Conservation (phyloP, 2,888 invertebrate species). For the Choreutis nemorana region DNA sequence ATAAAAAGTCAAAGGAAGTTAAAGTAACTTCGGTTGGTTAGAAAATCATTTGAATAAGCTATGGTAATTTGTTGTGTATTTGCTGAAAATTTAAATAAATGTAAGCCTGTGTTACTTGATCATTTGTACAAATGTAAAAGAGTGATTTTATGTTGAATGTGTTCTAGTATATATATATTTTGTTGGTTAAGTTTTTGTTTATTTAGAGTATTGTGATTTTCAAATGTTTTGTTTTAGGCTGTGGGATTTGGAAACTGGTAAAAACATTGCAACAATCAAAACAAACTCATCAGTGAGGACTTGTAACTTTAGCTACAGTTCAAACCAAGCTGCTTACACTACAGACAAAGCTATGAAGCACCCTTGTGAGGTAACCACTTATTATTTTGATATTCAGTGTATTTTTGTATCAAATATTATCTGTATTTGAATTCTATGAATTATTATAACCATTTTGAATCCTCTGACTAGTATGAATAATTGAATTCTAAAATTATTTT, state of each 20-base stretch:
- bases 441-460: too few species aligned
- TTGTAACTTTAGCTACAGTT: constrained; percentile 91
- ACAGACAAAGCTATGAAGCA: constrained; percentile 94
- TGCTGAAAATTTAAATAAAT: too few species aligned
- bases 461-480: too few species aligned
- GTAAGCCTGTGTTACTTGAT: too few species aligned
- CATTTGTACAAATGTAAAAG: background rate
- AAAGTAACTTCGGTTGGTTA: too few species aligned
- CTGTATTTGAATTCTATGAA: background rate
- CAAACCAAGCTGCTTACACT: constrained; percentile 90
- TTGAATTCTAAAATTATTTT: too few species aligned
- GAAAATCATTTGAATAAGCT: too few species aligned
- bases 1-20: too few species aligned
- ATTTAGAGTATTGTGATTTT: constrained; percentile 13
- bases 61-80: too few species aligned
- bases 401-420: background rate
- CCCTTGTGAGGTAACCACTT: constrained; percentile 75
- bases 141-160: too few species aligned
- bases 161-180: too few species aligned
- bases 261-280: constrained; percentile 77
- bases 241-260: constrained; percentile 92
- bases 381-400: constrained; percentile 1
- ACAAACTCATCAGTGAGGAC: constrained; percentile 92
- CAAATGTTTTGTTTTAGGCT: constrained; percentile 50
- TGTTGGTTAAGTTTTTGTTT: constrained; percentile 3